Evolutionary conservation across 2,888 invertebrate genomes (phyloP).

Genomic region (Physocephala rufipes): DNA sequence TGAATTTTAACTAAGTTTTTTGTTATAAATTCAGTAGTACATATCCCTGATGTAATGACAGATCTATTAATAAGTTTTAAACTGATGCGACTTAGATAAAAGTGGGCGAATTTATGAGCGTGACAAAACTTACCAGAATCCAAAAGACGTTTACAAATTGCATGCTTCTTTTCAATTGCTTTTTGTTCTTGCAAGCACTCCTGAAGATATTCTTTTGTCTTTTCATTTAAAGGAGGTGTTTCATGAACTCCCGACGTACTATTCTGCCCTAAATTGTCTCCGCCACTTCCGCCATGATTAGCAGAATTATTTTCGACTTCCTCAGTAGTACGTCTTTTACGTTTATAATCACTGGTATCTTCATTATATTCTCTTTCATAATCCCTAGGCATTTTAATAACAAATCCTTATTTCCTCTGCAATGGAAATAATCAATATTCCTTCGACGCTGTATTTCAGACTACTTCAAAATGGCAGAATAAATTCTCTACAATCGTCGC

Average conservation of each 20-base stretch:
- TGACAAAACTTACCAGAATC: conserved; percentile 72
- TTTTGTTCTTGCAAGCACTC: conserved; percentile 78
- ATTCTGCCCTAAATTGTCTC: conserved; percentile 39
- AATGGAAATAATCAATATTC: too few relatives aligned
- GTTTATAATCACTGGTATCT: conserved; percentile 61
- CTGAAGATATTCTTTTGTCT: conserved; percentile 79
- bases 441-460: too few relatives aligned
- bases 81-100: too few relatives aligned
- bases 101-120: too few relatives aligned
- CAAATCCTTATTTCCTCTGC: background rate
- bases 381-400: conserved; percentile 60
- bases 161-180: conserved; percentile 73
- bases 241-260: conserved; percentile 47
- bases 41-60: too few relatives aligned
- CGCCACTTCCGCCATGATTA: conserved; percentile 47
- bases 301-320: conserved; percentile 48
- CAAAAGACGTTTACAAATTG: conserved; percentile 74
- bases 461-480: too few relatives aligned
- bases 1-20: too few relatives aligned
- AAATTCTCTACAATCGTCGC: too few relatives aligned
- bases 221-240: conserved; percentile 69
- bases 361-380: conserved; percentile 63
- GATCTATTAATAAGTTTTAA: too few relatives aligned
- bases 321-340: conserved; percentile 62
- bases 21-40: too few relatives aligned